Evolutionary conservation across 2,888 invertebrate species (phyloP).

Genomic region (Lissocephala sabroskyi): DNA sequence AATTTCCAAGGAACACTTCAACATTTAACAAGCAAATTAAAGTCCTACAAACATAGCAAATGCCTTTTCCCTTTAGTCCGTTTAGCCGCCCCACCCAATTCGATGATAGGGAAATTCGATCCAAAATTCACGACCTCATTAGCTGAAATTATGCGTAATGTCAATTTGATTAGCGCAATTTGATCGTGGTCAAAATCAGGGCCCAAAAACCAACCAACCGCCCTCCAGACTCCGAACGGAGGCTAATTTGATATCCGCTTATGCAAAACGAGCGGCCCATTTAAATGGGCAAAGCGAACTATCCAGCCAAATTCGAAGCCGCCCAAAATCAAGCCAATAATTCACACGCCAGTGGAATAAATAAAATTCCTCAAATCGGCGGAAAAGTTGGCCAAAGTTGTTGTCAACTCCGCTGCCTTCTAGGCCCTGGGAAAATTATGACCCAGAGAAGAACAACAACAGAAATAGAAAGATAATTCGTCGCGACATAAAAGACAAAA

Average conservation of each 20-base stretch:
- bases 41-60: too few species aligned
- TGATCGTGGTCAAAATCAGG: conserved; percentile 57
- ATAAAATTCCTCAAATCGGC: conserved; percentile 13
- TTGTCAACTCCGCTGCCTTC: conserved; percentile 2
- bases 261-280: too few species aligned
- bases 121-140: conserved; percentile 58
- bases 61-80: too few species aligned
- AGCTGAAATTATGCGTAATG: conserved; percentile 61
- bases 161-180: conserved; percentile 65
- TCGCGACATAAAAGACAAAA: conserved; percentile 6
- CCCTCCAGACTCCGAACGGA: too few species aligned
- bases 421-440: conserved; percentile 34
- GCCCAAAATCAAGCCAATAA: conserved; percentile 57
- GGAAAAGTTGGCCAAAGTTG: conserved; percentile 44
- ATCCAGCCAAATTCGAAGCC: too few species aligned
- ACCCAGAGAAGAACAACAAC: conserved; percentile 19
- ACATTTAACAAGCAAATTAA: too few species aligned
- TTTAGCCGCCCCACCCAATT: too few species aligned
- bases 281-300: too few species aligned
- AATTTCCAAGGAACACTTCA: not conserved
- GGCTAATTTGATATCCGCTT: too few species aligned
- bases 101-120: too few species aligned
- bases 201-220: too few species aligned
- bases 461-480: conserved; percentile 22
- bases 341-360: conserved; percentile 39